Conservation (phyloP, 2,113 vertebrate genomes). For the Balaeniceps rex region DNA sequence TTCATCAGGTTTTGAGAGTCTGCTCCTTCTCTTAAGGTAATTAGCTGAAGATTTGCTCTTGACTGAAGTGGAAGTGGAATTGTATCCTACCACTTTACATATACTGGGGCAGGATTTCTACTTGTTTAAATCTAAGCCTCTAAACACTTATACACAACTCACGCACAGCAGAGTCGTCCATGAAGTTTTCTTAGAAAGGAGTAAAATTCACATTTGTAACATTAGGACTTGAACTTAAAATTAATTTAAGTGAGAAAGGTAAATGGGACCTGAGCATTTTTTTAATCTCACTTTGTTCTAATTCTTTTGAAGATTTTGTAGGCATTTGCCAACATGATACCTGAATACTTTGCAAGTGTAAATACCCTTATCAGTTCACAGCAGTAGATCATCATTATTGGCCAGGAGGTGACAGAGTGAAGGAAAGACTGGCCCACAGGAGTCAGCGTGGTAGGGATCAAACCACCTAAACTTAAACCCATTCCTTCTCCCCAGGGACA, state of each 20-base stretch:
- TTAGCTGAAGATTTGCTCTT: conserved; percentile 11
- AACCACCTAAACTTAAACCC: background rate
- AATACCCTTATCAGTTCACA: background rate
- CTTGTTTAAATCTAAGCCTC: background rate
- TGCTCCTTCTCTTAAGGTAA: background rate
- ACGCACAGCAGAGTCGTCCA: background rate
- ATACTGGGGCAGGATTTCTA: background rate
- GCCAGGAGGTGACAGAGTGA: background rate
- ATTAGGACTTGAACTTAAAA: background rate
- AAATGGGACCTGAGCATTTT: background rate
- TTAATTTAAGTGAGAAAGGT: background rate
- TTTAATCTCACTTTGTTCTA: background rate
- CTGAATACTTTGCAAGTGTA: background rate
- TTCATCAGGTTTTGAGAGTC: background rate
- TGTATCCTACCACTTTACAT: background rate
- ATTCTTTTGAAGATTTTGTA: background rate
- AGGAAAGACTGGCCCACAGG: background rate
- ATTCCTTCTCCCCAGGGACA: background rate
- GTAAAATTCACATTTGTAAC: background rate
- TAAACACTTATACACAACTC: background rate
- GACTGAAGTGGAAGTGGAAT: background rate
- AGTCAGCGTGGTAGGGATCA: background rate
- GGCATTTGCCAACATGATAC: background rate
- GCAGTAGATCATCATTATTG: background rate
- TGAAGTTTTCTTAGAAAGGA: background rate